phyloP scores from a whole-genome alignment of 2,113 vertebrate genomes.

The Penelope pileata region DNA sequence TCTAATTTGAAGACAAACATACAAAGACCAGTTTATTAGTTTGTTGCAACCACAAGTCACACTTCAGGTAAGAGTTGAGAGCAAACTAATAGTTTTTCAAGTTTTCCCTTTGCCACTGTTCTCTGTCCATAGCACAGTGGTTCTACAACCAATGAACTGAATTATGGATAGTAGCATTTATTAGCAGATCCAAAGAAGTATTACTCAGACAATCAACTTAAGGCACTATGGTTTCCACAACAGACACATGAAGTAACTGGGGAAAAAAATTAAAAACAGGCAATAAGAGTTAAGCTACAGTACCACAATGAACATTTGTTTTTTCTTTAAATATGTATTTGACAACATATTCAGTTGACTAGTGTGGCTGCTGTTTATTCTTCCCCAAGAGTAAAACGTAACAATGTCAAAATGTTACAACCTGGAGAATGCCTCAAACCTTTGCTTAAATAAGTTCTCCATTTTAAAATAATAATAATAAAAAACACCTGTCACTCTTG shows the following conservation, averaged over 20 bases:
- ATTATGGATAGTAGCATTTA: background rate
- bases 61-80: background rate
- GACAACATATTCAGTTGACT: background rate
- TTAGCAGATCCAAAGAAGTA: background rate
- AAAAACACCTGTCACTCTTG: background rate
- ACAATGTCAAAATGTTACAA: background rate
- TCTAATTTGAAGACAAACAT: background rate
- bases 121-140: background rate
- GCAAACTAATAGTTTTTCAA: background rate
- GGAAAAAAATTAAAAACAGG: background rate
- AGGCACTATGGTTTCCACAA: slow-evolving; percentile 41
- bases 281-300: background rate
- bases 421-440: background rate
- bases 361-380: background rate
- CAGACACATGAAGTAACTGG: background rate
- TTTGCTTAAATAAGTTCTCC: background rate
- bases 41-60: background rate
- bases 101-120: background rate
- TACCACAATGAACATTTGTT: background rate
- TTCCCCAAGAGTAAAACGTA: background rate
- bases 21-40: background rate
- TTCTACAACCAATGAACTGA: background rate
- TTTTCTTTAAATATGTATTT: background rate
- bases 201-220: background rate
- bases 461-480: background rate